Evolutionary conservation across 2,888 invertebrate genomes (phyloP).

Genomic region (Poecilobothrus nobilitatus): DNA sequence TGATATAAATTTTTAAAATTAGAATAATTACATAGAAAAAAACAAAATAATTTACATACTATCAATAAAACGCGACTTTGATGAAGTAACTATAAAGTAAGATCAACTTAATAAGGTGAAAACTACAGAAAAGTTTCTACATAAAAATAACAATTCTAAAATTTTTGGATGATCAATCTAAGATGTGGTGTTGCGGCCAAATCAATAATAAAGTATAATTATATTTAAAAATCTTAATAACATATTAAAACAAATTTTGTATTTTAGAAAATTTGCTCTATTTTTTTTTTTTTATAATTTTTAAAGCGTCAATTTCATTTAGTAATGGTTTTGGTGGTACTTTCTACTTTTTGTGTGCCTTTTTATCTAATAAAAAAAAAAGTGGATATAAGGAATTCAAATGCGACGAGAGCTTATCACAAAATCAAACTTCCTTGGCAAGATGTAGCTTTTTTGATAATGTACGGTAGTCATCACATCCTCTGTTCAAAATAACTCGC

Average conservation of each 20-base stretch:
- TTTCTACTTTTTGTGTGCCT: neutral
- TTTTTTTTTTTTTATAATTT: neutral
- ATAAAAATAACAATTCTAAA: neutral
- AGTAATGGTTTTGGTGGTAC: conserved; percentile 6
- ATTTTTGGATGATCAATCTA: neutral
- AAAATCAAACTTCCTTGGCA: neutral
- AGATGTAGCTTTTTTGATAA: conserved; percentile 6
- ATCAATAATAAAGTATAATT: conserved; percentile 6
- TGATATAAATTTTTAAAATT: no score
- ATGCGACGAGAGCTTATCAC: neutral
- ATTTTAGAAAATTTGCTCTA: conserved; percentile 2
- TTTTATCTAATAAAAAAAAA: neutral
- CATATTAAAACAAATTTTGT: conserved; percentile 5
- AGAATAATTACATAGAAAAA: neutral
- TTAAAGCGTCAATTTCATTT: conserved; percentile 2
- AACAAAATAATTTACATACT: neutral
- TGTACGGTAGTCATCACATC: conserved; percentile 3
- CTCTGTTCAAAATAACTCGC: neutral
- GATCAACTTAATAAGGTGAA: neutral
- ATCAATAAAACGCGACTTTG: neutral
- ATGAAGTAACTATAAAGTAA: neutral
- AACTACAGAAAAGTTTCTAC: neutral
- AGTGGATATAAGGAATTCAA: neutral
- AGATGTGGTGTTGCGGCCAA: conserved; percentile 1
- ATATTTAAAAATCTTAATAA: neutral